Evolutionary conservation across 2,888 invertebrate genomes (phyloP), one percentile per base, ranked within the genome.

Genomic region (Litoditis marina): DNA sequence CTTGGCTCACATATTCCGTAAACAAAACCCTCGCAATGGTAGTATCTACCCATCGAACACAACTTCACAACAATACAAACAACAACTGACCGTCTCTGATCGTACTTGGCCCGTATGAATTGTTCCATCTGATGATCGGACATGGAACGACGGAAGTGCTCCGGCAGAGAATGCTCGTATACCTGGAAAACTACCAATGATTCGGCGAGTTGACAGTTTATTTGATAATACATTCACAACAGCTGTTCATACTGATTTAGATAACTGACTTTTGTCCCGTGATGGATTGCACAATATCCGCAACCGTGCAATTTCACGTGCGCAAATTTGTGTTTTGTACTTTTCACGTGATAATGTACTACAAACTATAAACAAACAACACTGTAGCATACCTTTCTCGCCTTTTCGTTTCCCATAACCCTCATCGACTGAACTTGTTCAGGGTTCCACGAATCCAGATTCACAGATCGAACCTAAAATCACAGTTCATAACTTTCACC

Each of bases 91-190:
- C 95, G 94, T 86, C 94, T 96, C 83, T 92, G 91, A 85, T 99
- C 98, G 84, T 99, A 99, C 86, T 98, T 98, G 68, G 94, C 92
- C 71, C 96, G 88, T 78, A 98, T 93, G 85, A 98, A 99, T 59
- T 90, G 90, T 84, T 98, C 98, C 49, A 99, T 87, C 16, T 91
- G 80, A 56, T 92, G 89, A 84, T 94, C 94, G 68, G 90, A 92
- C 84, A 94, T 95, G 2, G 98, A 96, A 71, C 98, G 88, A 39
- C 95, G 67, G 54, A 74, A 74, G 78, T 91, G 91, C 83, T 96
- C 94, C 0, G 80, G 79, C 25, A 80, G 61, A 25, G 71, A 71
- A 28, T 75, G 71, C 46, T 80, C 80, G 52, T 81, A 80, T 1
- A 79, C 80, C 63, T 63, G 16, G 34, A 49, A 50, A 16, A 28